Percentiles rank a stretch among this genome's conserved stretches.
phyloP scores from a whole-genome alignment of 2,113 vertebrate genomes.

The Delphinus delphis region DNA sequence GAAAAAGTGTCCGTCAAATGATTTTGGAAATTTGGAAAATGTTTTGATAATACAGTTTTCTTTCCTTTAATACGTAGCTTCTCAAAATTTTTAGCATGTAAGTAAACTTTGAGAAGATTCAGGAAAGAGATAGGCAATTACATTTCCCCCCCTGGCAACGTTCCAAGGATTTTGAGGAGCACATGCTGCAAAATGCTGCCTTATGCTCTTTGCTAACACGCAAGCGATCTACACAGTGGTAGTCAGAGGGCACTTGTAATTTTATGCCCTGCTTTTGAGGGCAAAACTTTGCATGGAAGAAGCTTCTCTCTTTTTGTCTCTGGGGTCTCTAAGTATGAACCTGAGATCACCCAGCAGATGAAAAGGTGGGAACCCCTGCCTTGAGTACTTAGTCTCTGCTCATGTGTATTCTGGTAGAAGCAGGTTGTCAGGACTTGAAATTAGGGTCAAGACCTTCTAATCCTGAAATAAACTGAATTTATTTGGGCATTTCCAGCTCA shows the following conservation, averaged over 20 bases:
- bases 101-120: neutral
- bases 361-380: neutral
- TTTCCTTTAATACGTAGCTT: neutral
- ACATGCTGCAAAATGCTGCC: neutral
- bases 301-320: neutral
- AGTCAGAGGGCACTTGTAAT: rapidly evolving
- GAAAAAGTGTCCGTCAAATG: neutral
- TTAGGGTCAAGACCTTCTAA: constrained; percentile 10
- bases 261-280: neutral
- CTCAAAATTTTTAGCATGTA: neutral
- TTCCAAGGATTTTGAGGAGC: neutral
- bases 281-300: neutral
- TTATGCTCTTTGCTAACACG: neutral
- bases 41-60: neutral
- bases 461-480: constrained; percentile 19
- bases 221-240: neutral
- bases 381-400: neutral
- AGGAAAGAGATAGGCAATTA: neutral
- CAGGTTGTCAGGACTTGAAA: constrained; percentile 14
- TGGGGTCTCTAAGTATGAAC: neutral
- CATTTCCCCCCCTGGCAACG: neutral
- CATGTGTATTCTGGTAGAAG: neutral
- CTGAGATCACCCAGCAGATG: neutral
- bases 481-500: constrained; percentile 18
- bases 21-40: neutral